A percentile compares a stretch with the other conserved stretches of the same genome.
phyloP scores from a whole-genome alignment of 2,797 vertebrate species.

The Coregonus suidteri region DNA sequence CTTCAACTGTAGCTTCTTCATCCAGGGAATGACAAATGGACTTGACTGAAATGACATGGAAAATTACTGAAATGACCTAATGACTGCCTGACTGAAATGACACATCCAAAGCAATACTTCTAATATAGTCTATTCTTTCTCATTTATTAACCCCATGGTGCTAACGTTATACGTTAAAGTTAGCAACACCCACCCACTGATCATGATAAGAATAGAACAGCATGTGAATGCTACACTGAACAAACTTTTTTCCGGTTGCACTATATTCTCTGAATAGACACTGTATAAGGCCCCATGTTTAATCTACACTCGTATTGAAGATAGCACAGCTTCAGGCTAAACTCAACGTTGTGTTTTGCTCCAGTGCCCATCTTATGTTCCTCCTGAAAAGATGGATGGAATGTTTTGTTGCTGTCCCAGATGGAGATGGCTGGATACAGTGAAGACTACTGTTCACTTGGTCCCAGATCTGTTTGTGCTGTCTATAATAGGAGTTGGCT shows the following conservation, averaged over 20 bases:
- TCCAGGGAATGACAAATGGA: not conserved
- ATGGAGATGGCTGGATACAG: not conserved
- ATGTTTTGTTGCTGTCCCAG: not conserved
- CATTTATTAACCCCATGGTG: not conserved
- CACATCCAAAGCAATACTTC: not conserved
- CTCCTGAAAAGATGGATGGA: not conserved
- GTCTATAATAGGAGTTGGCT: not conserved
- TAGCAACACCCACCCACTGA: not conserved
- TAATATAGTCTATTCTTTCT: not conserved
- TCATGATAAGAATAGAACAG: slow-evolving; percentile 6
- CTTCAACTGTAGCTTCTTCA: not conserved
- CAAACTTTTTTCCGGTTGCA: not conserved
- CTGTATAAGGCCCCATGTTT: slow-evolving; percentile 50
- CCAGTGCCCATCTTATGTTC: slow-evolving; percentile 42
- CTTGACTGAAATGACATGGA: not conserved
- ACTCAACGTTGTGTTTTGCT: slow-evolving; percentile 48
- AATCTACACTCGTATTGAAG: slow-evolving; percentile 61
- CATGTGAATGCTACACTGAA: slow-evolving; percentile 6
- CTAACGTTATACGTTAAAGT: not conserved
- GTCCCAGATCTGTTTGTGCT: not conserved
- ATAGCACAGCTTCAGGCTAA: slow-evolving; percentile 60
- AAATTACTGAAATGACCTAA: not conserved
- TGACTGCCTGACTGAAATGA: not conserved
- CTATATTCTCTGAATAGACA: not conserved
- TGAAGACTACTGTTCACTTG: not conserved